Percentiles rank a stretch among this genome's conserved stretches.
phyloP scores from a whole-genome alignment of 2,888 invertebrate genomes.

The Lordiphosa fenestrarum region DNA sequence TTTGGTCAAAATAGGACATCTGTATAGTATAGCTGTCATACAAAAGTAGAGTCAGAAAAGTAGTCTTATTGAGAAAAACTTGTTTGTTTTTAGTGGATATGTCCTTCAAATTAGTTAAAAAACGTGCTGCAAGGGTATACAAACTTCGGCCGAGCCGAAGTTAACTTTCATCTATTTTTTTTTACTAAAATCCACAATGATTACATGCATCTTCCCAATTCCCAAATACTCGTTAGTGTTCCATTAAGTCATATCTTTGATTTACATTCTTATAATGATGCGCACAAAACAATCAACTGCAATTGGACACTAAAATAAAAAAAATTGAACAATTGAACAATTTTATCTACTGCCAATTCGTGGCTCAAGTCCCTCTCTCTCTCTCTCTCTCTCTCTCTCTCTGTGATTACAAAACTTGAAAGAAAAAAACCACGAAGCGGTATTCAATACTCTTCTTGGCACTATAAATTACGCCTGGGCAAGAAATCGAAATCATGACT shows the following conservation, averaged over 20 bases:
- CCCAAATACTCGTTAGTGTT: no score
- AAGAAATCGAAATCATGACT: conserved; percentile 73
- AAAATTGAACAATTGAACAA: conserved; percentile 23
- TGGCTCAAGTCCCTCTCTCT: conserved; percentile 45
- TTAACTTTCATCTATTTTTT: no score
- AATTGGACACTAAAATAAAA: conserved; percentile 46
- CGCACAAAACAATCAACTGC: conserved; percentile 51
- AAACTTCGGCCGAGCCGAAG: no score
- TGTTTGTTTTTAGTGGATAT: no score
- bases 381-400: conserved; percentile 1
- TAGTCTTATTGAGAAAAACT: no score
- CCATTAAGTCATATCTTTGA: conserved; percentile 42
- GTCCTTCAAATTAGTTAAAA: no score
- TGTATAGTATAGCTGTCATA: no score
- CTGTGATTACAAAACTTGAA: conserved; percentile 42
- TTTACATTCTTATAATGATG: conserved; percentile 68
- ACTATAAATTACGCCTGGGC: conserved; percentile 65
- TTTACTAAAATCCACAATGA: no score
- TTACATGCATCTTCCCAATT: no score
- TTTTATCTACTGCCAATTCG: conserved; percentile 42
- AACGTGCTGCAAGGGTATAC: no score
- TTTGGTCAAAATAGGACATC: no score
- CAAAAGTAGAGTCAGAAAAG: no score
- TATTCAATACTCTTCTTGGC: conserved; percentile 58
- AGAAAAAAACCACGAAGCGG: conserved; percentile 24